Percentiles rank a stretch among this genome's conserved stretches.
Conservation (phyloP, 2,113 vertebrate genomes). For the Dicaeum eximium region DNA sequence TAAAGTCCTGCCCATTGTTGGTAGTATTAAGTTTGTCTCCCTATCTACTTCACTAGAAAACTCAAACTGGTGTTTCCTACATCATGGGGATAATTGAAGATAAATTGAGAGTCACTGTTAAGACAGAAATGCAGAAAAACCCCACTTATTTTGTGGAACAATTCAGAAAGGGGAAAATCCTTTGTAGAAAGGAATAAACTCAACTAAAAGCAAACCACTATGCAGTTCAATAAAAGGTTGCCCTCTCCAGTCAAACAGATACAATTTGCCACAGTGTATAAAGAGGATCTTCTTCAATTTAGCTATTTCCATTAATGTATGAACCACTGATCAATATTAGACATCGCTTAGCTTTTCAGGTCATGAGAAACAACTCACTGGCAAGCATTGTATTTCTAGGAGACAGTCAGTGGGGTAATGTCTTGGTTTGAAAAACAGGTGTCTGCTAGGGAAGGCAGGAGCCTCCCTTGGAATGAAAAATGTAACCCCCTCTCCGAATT, state of each 20-base stretch:
- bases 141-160: background rate
- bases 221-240: slow-evolving; percentile 66
- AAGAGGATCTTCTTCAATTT: slow-evolving; percentile 70
- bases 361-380: slow-evolving; percentile 47
- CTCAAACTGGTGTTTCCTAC: background rate
- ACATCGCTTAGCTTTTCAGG: slow-evolving; percentile 48
- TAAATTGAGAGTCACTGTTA: background rate
- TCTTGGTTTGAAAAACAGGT: background rate
- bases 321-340: slow-evolving; percentile 67
- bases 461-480: background rate
- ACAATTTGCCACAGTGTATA: slow-evolving; percentile 62
- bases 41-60: background rate
- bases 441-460: background rate
- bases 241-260: slow-evolving; percentile 64
- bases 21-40: background rate
- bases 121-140: background rate
- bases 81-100: background rate
- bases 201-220: slow-evolving; percentile 33
- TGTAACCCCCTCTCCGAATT: background rate
- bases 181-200: slow-evolving; percentile 39
- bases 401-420: background rate
- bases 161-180: slow-evolving; percentile 7
- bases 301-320: slow-evolving; percentile 71
- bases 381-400: slow-evolving; percentile 4
- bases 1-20: background rate